Base-by-base conservation (phyloP, 2,888 invertebrate genomes). In the Molorchus minor region DNA sequence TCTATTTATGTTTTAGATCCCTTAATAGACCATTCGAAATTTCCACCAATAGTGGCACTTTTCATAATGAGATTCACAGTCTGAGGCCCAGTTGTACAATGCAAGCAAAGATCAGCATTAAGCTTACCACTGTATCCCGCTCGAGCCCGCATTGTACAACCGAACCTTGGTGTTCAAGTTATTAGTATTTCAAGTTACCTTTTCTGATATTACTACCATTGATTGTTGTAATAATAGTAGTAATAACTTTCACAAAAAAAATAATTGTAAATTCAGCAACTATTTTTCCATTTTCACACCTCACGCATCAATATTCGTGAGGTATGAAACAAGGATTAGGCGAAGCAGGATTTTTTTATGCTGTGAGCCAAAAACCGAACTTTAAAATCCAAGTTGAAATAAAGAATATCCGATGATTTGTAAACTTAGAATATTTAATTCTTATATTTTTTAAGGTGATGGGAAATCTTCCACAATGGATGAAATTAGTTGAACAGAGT, bases 401-500 rank as follows among this genome's bases (percentile, higher is more conserved):
- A 12, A 19, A 40, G 13, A 13, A 15, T 12, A 36, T 12, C 13
- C 13, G 13, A 12, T 2, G 2, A 36, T n/a, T n/a, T 12, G 2
- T 36, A 12, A 13, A 12, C 12, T 12, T 13, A 5, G 5, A n/a
- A 13, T 5, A 0, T 33, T 29, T 20, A 1, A 20, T 53, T 1
- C 19, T 25, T 25, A 16, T 43, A 19, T 46, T 10, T 20, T 41
- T 58, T 0, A 25, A 64, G 64, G 61, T n/a, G 64, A 62, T 35
- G 63, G 62, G 7, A 61, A 43, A 5, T 35, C 43, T 5, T 29
- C 63, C 21, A 65, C 61, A 2, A 40, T 65, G 20, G n/a, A 64
- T 1, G 68, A 70, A 43, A 60, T 69, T 12, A 13, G 63, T 62
- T 1, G 69, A 69, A 1, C 71, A 72, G 51, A 56, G 65, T 49